These are phyloP conservation scores for Poeciliopsis paucimaculata DNA, from an alignment of 2,797 vertebrate genomes.

Conservation along the genomic window DNA sequence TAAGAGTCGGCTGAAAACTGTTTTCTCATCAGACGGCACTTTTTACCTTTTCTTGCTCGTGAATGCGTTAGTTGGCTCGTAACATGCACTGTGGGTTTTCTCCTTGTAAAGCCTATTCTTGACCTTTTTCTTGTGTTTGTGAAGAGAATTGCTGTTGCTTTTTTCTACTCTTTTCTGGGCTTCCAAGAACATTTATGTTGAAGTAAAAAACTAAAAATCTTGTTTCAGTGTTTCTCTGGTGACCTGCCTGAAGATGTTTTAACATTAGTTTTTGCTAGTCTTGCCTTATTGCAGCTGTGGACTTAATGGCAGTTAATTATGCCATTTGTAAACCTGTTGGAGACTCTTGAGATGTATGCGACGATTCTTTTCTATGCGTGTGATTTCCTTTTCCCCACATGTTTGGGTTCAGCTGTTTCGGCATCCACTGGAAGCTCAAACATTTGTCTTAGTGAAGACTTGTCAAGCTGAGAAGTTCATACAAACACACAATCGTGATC, in stretches of 20 bases:
- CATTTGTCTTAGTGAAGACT: conserved; percentile 34
- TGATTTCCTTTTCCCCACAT: neutral
- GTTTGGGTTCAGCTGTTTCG: conserved; percentile 18
- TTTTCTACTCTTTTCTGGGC: conserved; percentile 4
- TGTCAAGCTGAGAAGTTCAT: conserved; percentile 28
- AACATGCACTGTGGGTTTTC: neutral
- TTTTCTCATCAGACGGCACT: conserved; percentile 32
- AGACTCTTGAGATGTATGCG: neutral
- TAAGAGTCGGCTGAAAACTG: conserved; percentile 26
- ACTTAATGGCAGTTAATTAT: conserved; percentile 49
- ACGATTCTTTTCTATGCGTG: neutral
- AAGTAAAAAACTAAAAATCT: conserved; percentile 14
- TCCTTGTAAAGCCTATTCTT: neutral
- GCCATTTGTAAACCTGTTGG: conserved; percentile 32
- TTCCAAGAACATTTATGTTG: conserved; percentile 36
- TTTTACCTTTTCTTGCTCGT: conserved; percentile 17
- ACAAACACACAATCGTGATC: conserved; percentile 11
- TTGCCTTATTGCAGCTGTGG: conserved; percentile 46
- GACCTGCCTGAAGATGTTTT: conserved; percentile 26
- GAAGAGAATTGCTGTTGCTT: conserved; percentile 2
- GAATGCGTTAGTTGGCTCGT: conserved; percentile 11
- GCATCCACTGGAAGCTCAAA: conserved; percentile 5
- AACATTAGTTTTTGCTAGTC: conserved; percentile 31
- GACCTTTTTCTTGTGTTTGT: conserved; percentile 18
- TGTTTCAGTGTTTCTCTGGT: conserved; percentile 50